Conservation (phyloP, 2,113 vertebrate genomes). For the Symphodus melops region DNA sequence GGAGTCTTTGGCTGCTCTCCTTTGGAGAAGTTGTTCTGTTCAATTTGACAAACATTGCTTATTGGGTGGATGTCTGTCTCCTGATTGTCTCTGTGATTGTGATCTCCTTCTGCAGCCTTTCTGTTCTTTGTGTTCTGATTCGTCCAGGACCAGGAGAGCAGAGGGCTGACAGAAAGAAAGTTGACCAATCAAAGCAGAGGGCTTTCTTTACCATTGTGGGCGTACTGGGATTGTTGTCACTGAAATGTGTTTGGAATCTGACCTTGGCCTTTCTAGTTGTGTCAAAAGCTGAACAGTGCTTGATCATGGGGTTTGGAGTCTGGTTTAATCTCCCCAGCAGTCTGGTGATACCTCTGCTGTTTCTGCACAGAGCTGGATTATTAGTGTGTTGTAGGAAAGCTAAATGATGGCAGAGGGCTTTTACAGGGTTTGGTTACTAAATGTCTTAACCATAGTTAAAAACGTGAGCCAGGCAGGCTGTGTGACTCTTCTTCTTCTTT, state of each 20-base stretch:
- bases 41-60: accelerated
- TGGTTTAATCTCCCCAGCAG: conserved; percentile 28
- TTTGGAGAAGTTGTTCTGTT: accelerated
- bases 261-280: neutral
- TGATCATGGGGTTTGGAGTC: accelerated
- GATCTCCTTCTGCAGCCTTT: conserved; percentile 2
- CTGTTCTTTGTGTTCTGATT: conserved; percentile 10
- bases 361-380: conserved; percentile 19
- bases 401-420: neutral
- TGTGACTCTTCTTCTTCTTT: too few species aligned
- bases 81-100: neutral
- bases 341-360: conserved; percentile 37
- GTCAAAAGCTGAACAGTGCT: neutral
- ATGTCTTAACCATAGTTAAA: too few species aligned
- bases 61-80: neutral
- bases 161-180: neutral
- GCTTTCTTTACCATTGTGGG: conserved; percentile 27
- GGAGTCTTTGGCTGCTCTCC: conserved; percentile 20
- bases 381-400: neutral
- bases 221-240: conserved; percentile 4
- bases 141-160: conserved; percentile 16
- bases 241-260: neutral
- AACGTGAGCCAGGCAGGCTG: too few species aligned
- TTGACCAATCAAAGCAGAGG: conserved; percentile 17
- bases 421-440: too few species aligned